Percentiles rank a stretch among this genome's conserved stretches.
phyloP scores from a whole-genome alignment of 2,113 vertebrate species.

The Rhizomys pruinosus region DNA sequence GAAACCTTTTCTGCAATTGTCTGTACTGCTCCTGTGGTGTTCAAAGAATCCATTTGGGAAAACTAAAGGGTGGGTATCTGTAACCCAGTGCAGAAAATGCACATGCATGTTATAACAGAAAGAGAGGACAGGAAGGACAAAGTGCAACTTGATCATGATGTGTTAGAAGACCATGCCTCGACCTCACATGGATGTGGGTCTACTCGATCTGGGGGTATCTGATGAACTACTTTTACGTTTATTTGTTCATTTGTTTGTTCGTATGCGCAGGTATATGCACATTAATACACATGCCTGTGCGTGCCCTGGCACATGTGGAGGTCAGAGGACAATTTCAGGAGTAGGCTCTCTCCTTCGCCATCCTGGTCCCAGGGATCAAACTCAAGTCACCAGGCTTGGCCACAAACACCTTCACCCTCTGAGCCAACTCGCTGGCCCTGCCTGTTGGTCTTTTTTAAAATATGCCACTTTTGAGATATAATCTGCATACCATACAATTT shows the following conservation, averaged over 20 bases:
- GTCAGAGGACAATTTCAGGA: background rate
- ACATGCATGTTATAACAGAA: background rate
- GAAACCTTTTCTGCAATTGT: slow-evolving; percentile 47
- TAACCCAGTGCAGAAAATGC: background rate
- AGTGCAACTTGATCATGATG: background rate
- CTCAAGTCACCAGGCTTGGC: background rate
- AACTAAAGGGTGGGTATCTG: background rate
- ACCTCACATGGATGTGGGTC: background rate
- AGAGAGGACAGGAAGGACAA: background rate
- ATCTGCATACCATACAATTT: background rate
- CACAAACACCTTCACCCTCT: too few relatives aligned
- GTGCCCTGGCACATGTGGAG: background rate
- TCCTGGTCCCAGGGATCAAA: background rate
- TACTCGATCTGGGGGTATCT: background rate
- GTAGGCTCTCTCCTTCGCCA: background rate
- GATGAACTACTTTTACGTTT: too few relatives aligned
- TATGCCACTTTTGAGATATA: background rate
- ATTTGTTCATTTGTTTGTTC: too few relatives aligned
- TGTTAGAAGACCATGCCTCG: background rate
- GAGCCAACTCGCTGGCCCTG: background rate
- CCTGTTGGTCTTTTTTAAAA: background rate
- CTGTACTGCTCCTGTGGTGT: background rate
- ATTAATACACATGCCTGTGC: too few relatives aligned
- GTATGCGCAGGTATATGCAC: too few relatives aligned
- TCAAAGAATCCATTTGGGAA: slow-evolving; percentile 33